phyloP scores from a whole-genome alignment of 2,113 vertebrate species.

The Vulpes ferrilata region DNA sequence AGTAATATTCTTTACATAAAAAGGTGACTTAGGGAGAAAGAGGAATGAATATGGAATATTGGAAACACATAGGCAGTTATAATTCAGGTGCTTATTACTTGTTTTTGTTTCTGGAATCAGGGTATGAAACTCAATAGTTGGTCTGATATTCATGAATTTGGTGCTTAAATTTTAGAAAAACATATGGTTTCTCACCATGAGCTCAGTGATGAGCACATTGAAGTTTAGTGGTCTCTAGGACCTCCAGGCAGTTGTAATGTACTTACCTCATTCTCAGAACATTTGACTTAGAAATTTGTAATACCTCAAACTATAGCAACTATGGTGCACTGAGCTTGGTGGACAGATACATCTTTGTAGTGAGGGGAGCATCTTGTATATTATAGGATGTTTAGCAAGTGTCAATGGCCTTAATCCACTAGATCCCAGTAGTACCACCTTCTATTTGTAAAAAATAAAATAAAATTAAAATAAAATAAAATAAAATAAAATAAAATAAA shows the following conservation, averaged over 20 bases:
- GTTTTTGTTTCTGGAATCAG: neutral
- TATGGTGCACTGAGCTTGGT: neutral
- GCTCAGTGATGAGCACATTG: neutral
- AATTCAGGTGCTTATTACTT: neutral
- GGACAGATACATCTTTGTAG: neutral
- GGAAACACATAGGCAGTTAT: neutral
- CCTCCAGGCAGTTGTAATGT: neutral
- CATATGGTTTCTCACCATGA: neutral
- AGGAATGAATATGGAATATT: neutral
- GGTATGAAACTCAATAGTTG: neutral
- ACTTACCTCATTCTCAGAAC: neutral
- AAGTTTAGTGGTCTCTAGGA: neutral
- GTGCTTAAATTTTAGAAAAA: neutral
- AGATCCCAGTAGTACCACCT: neutral
- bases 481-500: too few species aligned
- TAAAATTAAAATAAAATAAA: too few species aligned
- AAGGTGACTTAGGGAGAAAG: neutral
- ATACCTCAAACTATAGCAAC: neutral
- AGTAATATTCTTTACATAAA: neutral
- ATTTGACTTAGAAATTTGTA: neutral
- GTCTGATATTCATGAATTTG: neutral
- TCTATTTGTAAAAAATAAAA: neutral
- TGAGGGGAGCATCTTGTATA: accelerated
- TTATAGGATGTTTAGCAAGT: neutral
- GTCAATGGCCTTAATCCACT: neutral